Conservation (phyloP, 2,797 vertebrate genomes). For the Cirrhinus molitorella region DNA sequence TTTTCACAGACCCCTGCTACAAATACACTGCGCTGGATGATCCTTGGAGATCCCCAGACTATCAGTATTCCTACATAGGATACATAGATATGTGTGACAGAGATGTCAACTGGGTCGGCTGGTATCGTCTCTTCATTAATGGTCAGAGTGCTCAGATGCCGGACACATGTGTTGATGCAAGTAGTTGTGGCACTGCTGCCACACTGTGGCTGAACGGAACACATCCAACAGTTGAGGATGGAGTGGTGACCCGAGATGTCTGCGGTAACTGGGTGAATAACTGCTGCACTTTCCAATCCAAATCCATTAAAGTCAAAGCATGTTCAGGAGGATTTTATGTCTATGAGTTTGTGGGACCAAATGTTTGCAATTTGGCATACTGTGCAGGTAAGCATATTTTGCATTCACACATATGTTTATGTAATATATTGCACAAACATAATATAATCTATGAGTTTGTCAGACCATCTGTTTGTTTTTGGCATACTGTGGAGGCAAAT, state of each 20-base stretch:
- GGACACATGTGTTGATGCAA: background rate
- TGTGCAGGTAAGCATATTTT: background rate
- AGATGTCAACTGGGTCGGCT: background rate
- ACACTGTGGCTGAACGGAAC: background rate
- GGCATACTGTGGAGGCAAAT: too few relatives aligned
- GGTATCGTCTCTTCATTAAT: background rate
- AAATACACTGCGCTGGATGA: background rate
- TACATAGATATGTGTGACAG: background rate
- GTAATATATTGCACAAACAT: too few relatives aligned
- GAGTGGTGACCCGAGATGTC: background rate
- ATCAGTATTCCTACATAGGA: too few relatives aligned
- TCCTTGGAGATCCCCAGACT: background rate
- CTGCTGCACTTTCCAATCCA: background rate
- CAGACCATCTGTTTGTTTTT: too few relatives aligned
- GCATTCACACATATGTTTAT: too few relatives aligned
- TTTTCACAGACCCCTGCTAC: background rate
- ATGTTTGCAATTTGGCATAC: background rate
- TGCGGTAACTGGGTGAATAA: background rate
- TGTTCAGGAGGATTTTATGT: background rate
- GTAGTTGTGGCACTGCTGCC: background rate
- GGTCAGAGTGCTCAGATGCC: background rate
- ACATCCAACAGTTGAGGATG: background rate
- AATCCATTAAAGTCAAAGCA: background rate
- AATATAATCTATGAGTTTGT: too few relatives aligned
- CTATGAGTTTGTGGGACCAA: background rate